phyloP scores from a whole-genome alignment of 2,113 vertebrate species.

The Oreochromis niloticus region DNA sequence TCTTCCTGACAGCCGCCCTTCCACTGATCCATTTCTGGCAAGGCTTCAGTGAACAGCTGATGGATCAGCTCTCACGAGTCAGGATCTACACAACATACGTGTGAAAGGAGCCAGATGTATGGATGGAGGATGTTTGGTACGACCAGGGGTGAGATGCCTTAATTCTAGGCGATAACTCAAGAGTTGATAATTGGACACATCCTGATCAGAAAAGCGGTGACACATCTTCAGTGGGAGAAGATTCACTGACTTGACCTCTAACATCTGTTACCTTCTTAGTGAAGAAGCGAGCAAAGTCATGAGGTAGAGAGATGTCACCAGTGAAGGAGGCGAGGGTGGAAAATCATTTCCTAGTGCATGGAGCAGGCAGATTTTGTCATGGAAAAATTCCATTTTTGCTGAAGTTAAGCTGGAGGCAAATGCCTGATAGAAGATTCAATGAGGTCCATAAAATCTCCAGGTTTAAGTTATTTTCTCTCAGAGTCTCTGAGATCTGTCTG shows the following conservation, averaged over 20 bases:
- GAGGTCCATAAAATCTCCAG: not conserved
- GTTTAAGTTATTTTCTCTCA: not conserved
- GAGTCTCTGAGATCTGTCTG: not conserved
- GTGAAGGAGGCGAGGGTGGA: not conserved
- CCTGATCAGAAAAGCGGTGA: not conserved
- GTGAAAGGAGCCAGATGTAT: not conserved
- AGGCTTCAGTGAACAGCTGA: not conserved
- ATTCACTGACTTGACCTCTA: not conserved
- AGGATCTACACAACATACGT: not conserved
- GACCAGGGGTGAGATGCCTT: not conserved
- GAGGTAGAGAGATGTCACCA: not conserved
- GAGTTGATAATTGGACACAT: not conserved
- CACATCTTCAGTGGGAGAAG: not conserved
- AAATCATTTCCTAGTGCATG: not conserved
- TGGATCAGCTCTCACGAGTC: not conserved
- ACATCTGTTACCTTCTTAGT: not conserved
- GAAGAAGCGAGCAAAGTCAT: not conserved
- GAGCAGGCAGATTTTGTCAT: not conserved
- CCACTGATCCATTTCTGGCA: not conserved
- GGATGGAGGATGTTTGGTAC: not conserved
- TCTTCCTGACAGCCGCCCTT: not conserved
- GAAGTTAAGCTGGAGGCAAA: not conserved
- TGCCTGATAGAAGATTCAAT: not conserved
- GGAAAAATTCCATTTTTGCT: not conserved
- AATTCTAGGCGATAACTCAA: not conserved